Conservation (phyloP, 2,113 vertebrate genomes). For the Macquaria ambigua region DNA sequence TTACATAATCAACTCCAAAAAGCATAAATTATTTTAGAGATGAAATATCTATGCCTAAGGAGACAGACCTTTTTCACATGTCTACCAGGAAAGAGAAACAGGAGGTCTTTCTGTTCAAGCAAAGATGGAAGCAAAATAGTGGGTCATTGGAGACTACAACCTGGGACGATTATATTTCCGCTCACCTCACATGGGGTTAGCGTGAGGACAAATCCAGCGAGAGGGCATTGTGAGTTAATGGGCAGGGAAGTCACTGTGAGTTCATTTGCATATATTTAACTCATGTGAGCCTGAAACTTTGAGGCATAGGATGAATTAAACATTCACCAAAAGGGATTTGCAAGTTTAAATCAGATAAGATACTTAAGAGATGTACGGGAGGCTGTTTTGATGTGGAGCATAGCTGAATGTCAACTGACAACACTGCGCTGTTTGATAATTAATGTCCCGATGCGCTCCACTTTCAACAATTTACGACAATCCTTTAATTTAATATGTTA, state of each 20-base stretch:
- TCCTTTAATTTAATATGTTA: background rate
- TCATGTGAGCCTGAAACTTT: constrained; percentile 38
- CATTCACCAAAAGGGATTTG: constrained; percentile 33
- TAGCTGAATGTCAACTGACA: background rate
- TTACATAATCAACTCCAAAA: constrained; percentile 22
- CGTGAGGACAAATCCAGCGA: constrained; percentile 36
- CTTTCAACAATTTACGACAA: constrained; percentile 2
- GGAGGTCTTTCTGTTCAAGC: background rate
- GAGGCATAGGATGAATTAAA: constrained; percentile 47
- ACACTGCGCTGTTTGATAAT: constrained; percentile 25
- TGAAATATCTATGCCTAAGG: background rate
- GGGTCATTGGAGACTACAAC: constrained; percentile 29
- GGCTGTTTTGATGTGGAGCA: background rate
- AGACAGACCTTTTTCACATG: background rate
- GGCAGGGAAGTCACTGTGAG: constrained; percentile 27
- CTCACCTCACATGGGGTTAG: constrained; percentile 40
- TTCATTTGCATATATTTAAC: constrained; percentile 46
- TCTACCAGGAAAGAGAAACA: background rate
- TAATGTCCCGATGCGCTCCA: constrained; percentile 2
- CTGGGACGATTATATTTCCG: constrained; percentile 10
- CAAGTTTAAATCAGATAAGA: constrained; percentile 18
- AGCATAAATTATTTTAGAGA: background rate
- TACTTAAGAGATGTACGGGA: constrained; percentile 21
- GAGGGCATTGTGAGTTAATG: constrained; percentile 32
- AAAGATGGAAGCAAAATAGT: background rate